Evolutionary conservation across 2,113 vertebrate species (phyloP).

Genomic region (Pseudorasbora parva): DNA sequence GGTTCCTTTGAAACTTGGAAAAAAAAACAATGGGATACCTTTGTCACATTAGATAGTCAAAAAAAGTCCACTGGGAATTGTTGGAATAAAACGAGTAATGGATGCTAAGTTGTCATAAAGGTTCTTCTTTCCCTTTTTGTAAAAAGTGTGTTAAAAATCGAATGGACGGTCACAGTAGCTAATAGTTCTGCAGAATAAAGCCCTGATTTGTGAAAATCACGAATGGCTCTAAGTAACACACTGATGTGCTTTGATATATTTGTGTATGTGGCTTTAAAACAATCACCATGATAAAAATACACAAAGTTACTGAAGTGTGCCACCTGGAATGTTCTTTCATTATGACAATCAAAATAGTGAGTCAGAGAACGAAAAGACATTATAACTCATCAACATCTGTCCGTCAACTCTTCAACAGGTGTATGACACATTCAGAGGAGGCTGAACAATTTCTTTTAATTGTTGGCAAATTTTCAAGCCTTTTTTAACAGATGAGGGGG

Average conservation of each 20-base stretch:
- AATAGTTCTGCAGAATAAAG: neutral
- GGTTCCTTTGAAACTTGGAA: neutral
- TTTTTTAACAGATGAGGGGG: neutral
- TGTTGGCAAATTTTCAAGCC: neutral
- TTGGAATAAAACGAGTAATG: neutral
- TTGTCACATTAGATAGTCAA: neutral
- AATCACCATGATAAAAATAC: neutral
- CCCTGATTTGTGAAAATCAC: neutral
- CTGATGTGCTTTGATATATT: neutral
- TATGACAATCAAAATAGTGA: neutral
- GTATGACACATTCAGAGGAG: neutral
- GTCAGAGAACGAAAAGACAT: neutral
- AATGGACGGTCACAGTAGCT: neutral
- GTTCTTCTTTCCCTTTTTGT: neutral
- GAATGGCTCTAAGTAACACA: neutral
- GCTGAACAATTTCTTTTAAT: neutral
- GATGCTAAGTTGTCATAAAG: neutral
- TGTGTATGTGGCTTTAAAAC: neutral
- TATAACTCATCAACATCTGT: slow-evolving; percentile 1
- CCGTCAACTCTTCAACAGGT: neutral
- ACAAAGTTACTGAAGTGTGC: neutral
- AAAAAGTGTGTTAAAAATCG: neutral
- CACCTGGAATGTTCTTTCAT: neutral
- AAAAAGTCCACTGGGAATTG: neutral
- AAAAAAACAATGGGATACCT: neutral